phyloP scores from a whole-genome alignment of 1,140 invertebrate species.

The Acarapis woodi region DNA sequence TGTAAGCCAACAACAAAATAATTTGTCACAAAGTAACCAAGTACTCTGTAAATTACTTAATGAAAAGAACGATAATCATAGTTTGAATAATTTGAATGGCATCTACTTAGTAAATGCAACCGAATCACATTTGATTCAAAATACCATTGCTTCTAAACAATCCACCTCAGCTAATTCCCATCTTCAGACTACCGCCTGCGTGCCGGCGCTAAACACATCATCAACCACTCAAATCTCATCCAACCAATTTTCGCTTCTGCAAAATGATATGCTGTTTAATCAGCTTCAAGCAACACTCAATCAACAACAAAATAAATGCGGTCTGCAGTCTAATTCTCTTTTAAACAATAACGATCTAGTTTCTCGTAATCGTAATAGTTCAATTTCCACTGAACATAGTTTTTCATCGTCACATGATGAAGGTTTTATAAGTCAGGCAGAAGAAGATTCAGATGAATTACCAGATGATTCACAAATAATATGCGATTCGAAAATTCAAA shows the following conservation, averaged over 20 bases:
- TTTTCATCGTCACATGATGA: slow-evolving; percentile 44
- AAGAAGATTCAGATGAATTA: slow-evolving; percentile 40
- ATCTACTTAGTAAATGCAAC: no score
- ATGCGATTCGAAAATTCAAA: slow-evolving; percentile 6
- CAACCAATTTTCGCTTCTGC: no score
- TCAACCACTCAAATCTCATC: background rate
- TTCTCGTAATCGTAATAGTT: slow-evolving; percentile 4
- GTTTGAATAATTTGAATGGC: no score
- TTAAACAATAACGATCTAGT: background rate
- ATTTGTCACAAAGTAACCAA: no score
- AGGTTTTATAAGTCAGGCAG: slow-evolving; percentile 38
- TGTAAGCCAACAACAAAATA: no score
- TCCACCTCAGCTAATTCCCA: no score
- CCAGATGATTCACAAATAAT: slow-evolving; percentile 29
- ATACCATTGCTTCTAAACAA: no score
- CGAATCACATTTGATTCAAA: no score
- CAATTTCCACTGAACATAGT: slow-evolving; percentile 9
- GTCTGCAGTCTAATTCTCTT: background rate
- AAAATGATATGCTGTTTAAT: background rate
- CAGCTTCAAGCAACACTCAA: background rate
- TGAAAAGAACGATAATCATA: no score
- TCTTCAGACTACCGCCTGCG: no score
- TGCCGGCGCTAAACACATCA: background rate
- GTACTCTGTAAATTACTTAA: no score
- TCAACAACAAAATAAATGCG: background rate